phyloP scores from a whole-genome alignment of 2,113 vertebrate species.

The Lamprotornis superbus region DNA sequence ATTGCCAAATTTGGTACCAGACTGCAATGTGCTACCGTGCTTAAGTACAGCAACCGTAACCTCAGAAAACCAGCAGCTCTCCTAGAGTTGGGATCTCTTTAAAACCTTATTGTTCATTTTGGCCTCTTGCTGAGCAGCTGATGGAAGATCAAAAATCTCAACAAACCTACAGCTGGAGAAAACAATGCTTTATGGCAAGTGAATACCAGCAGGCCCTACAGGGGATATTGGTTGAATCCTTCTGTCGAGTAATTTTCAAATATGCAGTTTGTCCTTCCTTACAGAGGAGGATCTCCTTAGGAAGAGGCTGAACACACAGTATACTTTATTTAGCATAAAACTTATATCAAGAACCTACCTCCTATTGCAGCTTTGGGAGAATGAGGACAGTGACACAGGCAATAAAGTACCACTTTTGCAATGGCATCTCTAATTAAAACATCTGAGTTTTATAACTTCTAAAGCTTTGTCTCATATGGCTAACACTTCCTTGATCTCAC shows the following conservation, averaged over 20 bases:
- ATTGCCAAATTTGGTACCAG: background rate
- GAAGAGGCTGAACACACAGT: background rate
- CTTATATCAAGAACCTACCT: background rate
- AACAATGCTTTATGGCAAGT: slow-evolving; percentile 4
- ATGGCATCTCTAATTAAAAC: background rate
- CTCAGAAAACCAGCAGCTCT: background rate
- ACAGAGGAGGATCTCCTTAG: background rate
- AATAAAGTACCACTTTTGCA: background rate
- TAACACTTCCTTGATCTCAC: background rate
- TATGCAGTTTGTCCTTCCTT: background rate
- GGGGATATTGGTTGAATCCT: background rate
- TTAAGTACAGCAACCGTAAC: background rate
- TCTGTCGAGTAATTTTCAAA: background rate
- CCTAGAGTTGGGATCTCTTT: background rate
- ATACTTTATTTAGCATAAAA: background rate
- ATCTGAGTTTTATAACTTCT: background rate
- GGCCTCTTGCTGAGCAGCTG: background rate
- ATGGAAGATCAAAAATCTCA: background rate
- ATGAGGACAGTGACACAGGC: background rate
- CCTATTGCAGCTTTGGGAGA: background rate
- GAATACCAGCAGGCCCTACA: background rate
- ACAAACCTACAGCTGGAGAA: background rate
- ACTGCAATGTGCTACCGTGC: too few relatives aligned
- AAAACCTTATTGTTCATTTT: background rate
- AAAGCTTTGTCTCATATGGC: background rate